These are phyloP conservation scores for Reticulitermes lucifugus DNA, from an alignment of 2,888 invertebrate genomes.

Conservation along the genomic window DNA sequence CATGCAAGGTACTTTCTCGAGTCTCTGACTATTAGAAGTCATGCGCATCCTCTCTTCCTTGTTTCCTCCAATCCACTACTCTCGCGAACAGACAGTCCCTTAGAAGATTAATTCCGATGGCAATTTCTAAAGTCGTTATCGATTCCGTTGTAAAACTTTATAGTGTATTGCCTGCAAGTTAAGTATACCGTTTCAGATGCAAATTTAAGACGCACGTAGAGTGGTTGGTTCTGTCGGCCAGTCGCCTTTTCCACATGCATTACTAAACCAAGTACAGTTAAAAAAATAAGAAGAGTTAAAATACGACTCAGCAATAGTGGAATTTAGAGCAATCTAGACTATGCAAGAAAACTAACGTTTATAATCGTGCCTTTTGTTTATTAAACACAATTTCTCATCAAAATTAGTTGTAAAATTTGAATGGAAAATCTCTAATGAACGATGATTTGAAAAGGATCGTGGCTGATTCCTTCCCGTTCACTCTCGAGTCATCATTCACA, in stretches of 20 bases:
- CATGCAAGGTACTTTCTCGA: background rate
- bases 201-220: background rate
- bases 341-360: too few species aligned
- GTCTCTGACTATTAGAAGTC: conserved; percentile 8
- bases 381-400: too few species aligned
- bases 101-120: conserved; percentile 48
- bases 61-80: background rate
- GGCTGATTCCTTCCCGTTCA: too few species aligned
- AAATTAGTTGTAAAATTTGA: too few species aligned
- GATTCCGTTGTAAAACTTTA: conserved; percentile 41
- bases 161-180: background rate
- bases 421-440: too few species aligned
- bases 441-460: too few species aligned
- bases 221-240: background rate
- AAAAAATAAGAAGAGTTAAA: background rate
- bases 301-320: too few species aligned
- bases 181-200: background rate
- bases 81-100: background rate
- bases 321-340: too few species aligned
- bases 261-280: background rate
- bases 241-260: background rate
- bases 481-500: too few species aligned
- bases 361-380: too few species aligned
- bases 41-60: background rate
- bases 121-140: conserved; percentile 47